Percentiles rank a stretch among this genome's conserved stretches.
These are phyloP conservation scores for Delia radicum DNA, from an alignment of 1,140 invertebrate species.

Conservation along the genomic window DNA sequence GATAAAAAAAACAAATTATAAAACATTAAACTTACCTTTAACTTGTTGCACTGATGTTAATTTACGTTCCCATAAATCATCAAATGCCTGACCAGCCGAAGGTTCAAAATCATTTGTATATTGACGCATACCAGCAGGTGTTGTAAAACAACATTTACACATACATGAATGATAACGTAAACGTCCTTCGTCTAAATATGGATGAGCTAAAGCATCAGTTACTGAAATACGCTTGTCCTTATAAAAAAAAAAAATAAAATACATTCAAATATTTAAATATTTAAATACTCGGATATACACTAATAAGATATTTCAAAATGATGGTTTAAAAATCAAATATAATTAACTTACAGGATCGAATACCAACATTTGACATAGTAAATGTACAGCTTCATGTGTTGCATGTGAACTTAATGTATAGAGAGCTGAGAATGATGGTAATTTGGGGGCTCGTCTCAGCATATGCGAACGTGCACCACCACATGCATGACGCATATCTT, in stretches of 20 bases:
- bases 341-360: constrained; percentile 86
- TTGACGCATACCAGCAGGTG: constrained; percentile 72
- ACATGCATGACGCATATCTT: constrained; percentile 95
- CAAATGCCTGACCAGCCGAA: constrained; percentile 81
- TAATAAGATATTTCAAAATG: too few species aligned
- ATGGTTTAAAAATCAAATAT: background rate
- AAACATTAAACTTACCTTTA: constrained; percentile 70
- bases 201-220: constrained; percentile 90
- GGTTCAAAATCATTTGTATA: constrained; percentile 94
- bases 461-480: constrained; percentile 94
- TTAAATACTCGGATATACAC: background rate
- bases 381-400: constrained; percentile 95
- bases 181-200: constrained; percentile 95
- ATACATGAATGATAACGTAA: constrained; percentile 99
- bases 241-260: background rate
- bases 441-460: constrained; percentile 83
- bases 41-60: constrained; percentile 89
- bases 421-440: constrained; percentile 83
- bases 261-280: background rate
- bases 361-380: constrained; percentile 96
- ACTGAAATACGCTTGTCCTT: constrained; percentile 93
- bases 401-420: constrained; percentile 91
- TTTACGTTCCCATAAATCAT: constrained; percentile 93
- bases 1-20: background rate
- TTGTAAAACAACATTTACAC: constrained; percentile 95